A percentile compares a stretch with the other conserved stretches of the same genome.
Evolutionary conservation across 2,113 vertebrate species (phyloP).

Genomic region (Leptocoma aspasia): DNA sequence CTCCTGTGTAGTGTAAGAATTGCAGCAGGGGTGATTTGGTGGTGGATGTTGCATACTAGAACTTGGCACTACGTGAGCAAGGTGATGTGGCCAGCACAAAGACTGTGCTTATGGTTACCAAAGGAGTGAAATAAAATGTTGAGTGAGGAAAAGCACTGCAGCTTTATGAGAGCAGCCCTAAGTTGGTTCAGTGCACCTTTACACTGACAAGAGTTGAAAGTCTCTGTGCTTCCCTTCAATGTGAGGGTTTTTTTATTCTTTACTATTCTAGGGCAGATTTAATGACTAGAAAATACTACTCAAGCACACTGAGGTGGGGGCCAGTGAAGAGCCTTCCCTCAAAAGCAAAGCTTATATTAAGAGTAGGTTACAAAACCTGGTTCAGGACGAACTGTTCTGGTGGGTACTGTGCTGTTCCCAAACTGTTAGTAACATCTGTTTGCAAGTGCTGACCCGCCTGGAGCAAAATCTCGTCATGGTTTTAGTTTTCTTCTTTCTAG

Average conservation of each 20-base stretch:
- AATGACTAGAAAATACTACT: neutral
- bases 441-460: neutral
- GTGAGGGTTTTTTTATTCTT: neutral
- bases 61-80: rapidly evolving
- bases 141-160: neutral
- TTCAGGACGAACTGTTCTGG: neutral
- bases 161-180: neutral
- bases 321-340: neutral
- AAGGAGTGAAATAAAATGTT: neutral
- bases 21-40: neutral
- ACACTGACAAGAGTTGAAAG: neutral
- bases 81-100: neutral
- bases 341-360: neutral
- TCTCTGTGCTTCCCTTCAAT: neutral
- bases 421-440: neutral
- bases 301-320: neutral
- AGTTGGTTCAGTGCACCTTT: neutral
- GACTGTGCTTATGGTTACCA: neutral
- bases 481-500: neutral
- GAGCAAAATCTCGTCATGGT: neutral
- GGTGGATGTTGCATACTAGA: neutral
- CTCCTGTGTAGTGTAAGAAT: neutral
- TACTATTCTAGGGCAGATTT: neutral
- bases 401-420: neutral
- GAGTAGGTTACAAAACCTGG: neutral